A percentile compares a stretch with the other conserved stretches of the same genome.
phyloP scores from a whole-genome alignment of 2,888 invertebrate species.

The Rhagium mordax region DNA sequence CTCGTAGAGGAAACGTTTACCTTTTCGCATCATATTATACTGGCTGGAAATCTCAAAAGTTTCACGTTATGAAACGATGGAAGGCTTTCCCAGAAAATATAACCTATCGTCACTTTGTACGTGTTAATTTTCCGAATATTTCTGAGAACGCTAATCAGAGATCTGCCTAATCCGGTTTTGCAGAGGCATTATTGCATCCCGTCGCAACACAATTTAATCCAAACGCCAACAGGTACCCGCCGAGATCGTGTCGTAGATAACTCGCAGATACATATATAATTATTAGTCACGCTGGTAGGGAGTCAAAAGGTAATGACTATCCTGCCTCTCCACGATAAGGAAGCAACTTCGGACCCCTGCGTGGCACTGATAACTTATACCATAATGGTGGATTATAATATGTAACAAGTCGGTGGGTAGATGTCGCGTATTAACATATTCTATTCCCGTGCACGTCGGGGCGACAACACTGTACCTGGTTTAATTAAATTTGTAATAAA shows the following conservation, averaged over 20 bases:
- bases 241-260: not conserved
- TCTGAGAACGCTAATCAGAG: too few species aligned
- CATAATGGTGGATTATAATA: conserved; percentile 12
- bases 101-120: too few species aligned
- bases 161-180: not conserved
- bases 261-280: not conserved
- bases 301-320: conserved; percentile 9
- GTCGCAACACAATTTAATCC: not conserved
- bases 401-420: conserved; percentile 3
- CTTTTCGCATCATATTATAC: too few species aligned
- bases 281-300: not conserved
- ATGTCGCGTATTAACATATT: conserved; percentile 10
- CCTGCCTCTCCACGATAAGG: conserved; percentile 8
- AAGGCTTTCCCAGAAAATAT: too few species aligned
- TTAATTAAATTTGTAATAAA: conserved; percentile 14
- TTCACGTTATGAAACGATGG: too few species aligned
- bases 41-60: too few species aligned
- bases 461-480: conserved; percentile 1
- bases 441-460: not conserved
- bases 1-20: not conserved
- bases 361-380: not conserved
- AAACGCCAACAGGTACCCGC: not conserved
- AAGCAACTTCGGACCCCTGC: conserved; percentile 9
- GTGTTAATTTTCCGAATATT: too few species aligned
- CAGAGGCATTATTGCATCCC: not conserved